These are phyloP conservation scores for Australoheros scitulus DNA, from an alignment of 2,113 vertebrate species.

Conservation along the genomic window DNA sequence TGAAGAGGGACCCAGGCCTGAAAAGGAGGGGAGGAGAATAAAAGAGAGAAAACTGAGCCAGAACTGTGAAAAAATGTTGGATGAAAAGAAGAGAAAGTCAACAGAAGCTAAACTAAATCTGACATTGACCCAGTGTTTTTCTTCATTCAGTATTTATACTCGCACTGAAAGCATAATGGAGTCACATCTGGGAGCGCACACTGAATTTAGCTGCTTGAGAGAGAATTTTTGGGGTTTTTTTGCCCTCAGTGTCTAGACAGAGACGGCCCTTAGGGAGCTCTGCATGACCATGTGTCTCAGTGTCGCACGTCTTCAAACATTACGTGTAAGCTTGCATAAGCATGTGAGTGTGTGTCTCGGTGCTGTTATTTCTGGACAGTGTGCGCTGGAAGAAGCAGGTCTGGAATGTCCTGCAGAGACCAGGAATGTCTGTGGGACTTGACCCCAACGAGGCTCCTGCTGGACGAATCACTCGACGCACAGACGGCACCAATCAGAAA, in stretches of 20 bases:
- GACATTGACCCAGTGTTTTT: constrained; percentile 16
- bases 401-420: constrained; percentile 64
- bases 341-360: not conserved
- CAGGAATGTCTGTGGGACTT: constrained; percentile 62
- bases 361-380: constrained; percentile 61
- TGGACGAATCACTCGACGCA: not conserved
- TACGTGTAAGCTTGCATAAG: constrained; percentile 7
- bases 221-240: not conserved
- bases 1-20: constrained; percentile 90
- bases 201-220: constrained; percentile 19
- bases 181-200: not conserved
- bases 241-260: constrained; percentile 58
- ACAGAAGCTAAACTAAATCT: constrained; percentile 4
- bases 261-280: constrained; percentile 7
- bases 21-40: not conserved
- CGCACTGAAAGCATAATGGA: not conserved
- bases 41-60: not conserved
- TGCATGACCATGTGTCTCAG: not conserved
- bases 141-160: constrained; percentile 5
- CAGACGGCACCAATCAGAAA: constrained; percentile 15
- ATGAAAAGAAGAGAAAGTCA: not conserved
- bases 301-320: constrained; percentile 4
- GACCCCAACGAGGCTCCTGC: constrained; percentile 35
- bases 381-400: constrained; percentile 5
- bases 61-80: not conserved